Conservation (phyloP, 2,113 vertebrate species). For the Piliocolobus tephrosceles region DNA sequence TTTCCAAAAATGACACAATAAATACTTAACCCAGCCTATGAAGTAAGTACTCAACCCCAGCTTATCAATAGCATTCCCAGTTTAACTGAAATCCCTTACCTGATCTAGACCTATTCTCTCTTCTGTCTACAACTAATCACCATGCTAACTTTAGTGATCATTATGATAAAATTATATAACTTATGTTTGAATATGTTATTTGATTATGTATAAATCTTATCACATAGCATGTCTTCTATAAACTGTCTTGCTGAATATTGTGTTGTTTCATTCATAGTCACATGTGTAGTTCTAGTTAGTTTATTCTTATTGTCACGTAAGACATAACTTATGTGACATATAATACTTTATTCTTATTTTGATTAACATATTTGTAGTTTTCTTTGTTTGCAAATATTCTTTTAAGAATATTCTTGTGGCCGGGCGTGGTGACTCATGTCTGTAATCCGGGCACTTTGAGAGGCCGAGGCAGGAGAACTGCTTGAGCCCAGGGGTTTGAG, state of each 20-base stretch:
- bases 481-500: no score
- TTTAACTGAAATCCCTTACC: not conserved
- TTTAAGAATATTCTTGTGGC: not conserved
- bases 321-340: not conserved
- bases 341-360: not conserved
- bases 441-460: no score
- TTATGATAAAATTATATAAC: not conserved
- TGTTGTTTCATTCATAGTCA: not conserved
- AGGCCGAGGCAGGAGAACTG: no score
- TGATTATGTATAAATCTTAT: not conserved
- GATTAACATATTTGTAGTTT: not conserved
- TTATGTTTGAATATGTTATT: not conserved
- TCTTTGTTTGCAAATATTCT: not conserved
- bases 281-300: not conserved
- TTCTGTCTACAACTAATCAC: not conserved
- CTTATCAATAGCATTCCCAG: not conserved
- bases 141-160: not conserved
- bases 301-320: not conserved
- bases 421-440: no score
- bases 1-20: not conserved
- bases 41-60: not conserved
- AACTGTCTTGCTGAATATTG: not conserved
- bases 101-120: not conserved
- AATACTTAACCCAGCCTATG: not conserved
- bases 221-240: not conserved